Conservation (phyloP, 1,140 invertebrate genomes). For the Aphis gossypii region DNA sequence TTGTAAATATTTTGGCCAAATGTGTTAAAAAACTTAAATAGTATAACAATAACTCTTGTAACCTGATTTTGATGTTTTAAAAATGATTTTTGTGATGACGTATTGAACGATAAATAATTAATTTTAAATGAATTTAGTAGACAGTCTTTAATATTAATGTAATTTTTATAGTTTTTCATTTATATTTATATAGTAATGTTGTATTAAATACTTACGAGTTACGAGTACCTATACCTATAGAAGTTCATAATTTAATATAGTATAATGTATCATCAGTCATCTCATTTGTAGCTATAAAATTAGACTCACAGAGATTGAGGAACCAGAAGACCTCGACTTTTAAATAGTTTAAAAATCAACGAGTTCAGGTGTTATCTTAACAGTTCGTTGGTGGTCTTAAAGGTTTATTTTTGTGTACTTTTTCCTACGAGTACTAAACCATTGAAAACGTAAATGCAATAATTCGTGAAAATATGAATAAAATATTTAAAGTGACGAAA, state of each 20-base stretch:
- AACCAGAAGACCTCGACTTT: background rate
- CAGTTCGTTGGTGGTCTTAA: background rate
- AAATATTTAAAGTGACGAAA: background rate
- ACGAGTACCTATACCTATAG: background rate
- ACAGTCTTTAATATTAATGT: background rate
- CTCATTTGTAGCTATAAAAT: background rate
- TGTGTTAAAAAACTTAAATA: constrained; percentile 3
- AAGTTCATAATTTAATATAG: background rate
- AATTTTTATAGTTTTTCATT: background rate
- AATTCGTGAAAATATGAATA: background rate
- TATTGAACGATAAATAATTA: background rate
- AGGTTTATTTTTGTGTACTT: background rate
- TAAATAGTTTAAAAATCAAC: constrained; percentile 1
- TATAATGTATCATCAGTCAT: background rate
- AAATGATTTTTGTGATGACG: background rate
- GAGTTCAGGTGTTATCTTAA: background rate
- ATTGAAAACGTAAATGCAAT: background rate
- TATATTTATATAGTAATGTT: background rate
- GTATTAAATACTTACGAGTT: too few species aligned
- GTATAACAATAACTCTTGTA: background rate
- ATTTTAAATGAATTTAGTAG: background rate
- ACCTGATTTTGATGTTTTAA: constrained; percentile 29
- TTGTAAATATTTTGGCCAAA: background rate
- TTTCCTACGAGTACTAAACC: background rate
- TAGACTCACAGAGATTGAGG: background rate